A percentile compares a stretch with the other conserved stretches of the same genome.
These are phyloP conservation scores for Mastacembelus armatus DNA, from an alignment of 2,797 vertebrate genomes.

Conservation along the genomic window DNA sequence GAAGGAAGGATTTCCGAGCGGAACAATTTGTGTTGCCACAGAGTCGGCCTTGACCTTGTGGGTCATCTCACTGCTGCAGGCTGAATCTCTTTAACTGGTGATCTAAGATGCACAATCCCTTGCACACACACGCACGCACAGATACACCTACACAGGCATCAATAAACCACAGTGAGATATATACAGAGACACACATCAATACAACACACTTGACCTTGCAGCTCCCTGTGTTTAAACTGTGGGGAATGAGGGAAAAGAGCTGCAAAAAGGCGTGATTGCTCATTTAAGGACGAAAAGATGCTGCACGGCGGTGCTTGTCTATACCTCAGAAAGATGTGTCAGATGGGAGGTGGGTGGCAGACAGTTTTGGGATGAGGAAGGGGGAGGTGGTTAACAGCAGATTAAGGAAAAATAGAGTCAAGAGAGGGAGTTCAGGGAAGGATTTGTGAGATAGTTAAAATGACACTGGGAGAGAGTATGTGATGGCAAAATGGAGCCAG, in stretches of 20 bases:
- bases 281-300: conserved; percentile 34
- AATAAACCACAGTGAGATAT: conserved; percentile 53
- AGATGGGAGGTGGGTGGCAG: conserved; percentile 48
- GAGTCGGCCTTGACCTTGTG: conserved; percentile 76
- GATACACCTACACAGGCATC: conserved; percentile 43
- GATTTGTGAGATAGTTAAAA: conserved; percentile 38
- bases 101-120: conserved; percentile 45
- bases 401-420: conserved; percentile 55
- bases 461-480: conserved; percentile 23
- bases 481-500: conserved; percentile 39
- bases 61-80: conserved; percentile 69
- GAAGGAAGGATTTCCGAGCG: conserved; percentile 65
- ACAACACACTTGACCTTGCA: conserved; percentile 72
- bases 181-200: conserved; percentile 49
- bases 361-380: neutral
- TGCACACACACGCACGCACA: conserved; percentile 9
- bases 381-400: conserved; percentile 32
- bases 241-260: conserved; percentile 40
- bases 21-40: conserved; percentile 78
- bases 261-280: conserved; percentile 29
- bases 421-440: conserved; percentile 39
- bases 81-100: conserved; percentile 69
- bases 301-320: conserved; percentile 6
- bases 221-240: conserved; percentile 60
- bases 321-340: conserved; percentile 48